phyloP scores from a whole-genome alignment of 2,888 invertebrate species.

The Calameuta pallipes region DNA sequence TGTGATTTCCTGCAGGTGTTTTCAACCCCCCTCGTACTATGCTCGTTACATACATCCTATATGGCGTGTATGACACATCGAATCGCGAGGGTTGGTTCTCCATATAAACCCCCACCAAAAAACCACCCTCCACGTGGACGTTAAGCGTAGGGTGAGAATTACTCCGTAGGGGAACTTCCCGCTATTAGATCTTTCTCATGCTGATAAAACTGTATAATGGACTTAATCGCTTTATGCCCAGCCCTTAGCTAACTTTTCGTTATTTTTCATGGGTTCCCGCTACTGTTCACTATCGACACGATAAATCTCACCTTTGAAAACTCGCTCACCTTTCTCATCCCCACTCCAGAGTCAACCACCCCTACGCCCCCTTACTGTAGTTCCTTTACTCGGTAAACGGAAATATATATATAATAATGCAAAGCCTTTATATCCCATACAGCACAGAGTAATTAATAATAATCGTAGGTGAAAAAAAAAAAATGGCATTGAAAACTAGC shows the following conservation, averaged over 20 bases:
- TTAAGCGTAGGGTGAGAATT: constrained; percentile 37
- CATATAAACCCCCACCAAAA: neutral
- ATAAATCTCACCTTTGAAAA: constrained; percentile 40
- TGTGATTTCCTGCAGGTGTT: constrained; percentile 66
- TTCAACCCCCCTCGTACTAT: constrained; percentile 24
- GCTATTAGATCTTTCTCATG: constrained; percentile 65
- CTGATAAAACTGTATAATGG: constrained; percentile 65
- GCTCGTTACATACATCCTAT: constrained; percentile 48
- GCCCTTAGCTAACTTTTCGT: constrained; percentile 61
- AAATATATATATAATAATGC: neutral
- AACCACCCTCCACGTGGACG: constrained; percentile 25
- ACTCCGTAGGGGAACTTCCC: constrained; percentile 26
- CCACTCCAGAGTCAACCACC: neutral
- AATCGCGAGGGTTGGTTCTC: constrained; percentile 31
- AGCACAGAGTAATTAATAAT: neutral
- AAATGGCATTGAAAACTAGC: neutral
- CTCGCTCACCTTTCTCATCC: constrained; percentile 2
- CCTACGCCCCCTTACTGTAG: neutral
- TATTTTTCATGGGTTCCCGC: constrained; percentile 61
- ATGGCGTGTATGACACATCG: constrained; percentile 62
- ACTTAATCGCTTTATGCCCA: constrained; percentile 62
- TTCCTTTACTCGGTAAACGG: neutral
- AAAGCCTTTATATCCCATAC: neutral
- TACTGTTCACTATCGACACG: constrained; percentile 47
- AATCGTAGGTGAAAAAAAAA: neutral